These are phyloP conservation scores for Uria lomvia DNA, from an alignment of 2,113 vertebrate genomes.

Conservation along the genomic window DNA sequence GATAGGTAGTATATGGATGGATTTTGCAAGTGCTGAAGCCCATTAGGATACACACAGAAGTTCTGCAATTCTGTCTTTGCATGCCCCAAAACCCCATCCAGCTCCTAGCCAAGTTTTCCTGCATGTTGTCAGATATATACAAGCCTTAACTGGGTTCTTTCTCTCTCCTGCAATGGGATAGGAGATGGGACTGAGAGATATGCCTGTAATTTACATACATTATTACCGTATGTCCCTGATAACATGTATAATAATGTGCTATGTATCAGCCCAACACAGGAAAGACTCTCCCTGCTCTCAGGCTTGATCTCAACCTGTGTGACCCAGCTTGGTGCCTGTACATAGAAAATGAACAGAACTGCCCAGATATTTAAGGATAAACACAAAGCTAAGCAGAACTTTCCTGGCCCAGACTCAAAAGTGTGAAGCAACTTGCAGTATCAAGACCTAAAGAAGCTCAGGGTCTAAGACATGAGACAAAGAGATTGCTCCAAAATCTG, in stretches of 20 bases:
- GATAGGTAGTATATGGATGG: neutral
- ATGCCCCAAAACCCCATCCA: conserved; percentile 33
- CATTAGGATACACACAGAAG: neutral
- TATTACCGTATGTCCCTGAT: conserved; percentile 28
- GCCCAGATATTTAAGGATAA: neutral
- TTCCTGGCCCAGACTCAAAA: conserved; percentile 1
- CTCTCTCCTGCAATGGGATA: neutral
- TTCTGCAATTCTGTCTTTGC: conserved; percentile 50
- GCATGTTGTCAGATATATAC: conserved; percentile 42
- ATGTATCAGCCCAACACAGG: neutral
- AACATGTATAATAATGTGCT: neutral
- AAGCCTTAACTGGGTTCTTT: conserved; percentile 55
- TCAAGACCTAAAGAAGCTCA: neutral
- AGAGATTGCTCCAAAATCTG: neutral
- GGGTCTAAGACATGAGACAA: neutral
- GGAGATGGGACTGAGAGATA: conserved; percentile 54
- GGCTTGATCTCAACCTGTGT: neutral
- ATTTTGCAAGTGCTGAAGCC: neutral
- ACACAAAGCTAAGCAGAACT: neutral
- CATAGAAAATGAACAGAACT: neutral
- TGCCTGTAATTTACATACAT: conserved; percentile 28
- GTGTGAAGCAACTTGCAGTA: neutral
- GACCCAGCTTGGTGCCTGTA: neutral
- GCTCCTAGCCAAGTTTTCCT: conserved; percentile 31
- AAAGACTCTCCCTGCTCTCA: neutral